Conservation (phyloP, 2,113 vertebrate genomes). For the Haplotaxodon microlepis region DNA sequence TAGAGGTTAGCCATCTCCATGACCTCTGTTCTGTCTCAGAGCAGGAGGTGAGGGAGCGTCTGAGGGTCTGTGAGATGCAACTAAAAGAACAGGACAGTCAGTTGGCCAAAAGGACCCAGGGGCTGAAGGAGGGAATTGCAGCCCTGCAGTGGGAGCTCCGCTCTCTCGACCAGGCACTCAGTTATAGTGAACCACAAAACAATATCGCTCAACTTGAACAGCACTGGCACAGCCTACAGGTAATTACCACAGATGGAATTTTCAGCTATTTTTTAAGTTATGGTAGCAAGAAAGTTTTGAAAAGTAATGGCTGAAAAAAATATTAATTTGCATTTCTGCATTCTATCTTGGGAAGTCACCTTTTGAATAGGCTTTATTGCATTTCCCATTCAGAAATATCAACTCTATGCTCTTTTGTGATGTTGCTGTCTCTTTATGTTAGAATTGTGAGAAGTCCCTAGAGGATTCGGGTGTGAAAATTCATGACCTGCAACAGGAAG, state of each 20-base stretch:
- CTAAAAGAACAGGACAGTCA: conserved; percentile 41
- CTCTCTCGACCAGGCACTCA: conserved; percentile 59
- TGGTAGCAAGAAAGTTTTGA: neutral
- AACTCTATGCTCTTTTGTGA: neutral
- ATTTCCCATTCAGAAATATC: neutral
- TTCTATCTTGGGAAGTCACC: neutral
- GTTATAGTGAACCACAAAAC: conserved; percentile 38
- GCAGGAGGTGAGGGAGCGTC: conserved; percentile 40
- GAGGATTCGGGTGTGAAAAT: conserved; percentile 48
- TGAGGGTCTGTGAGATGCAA: conserved; percentile 37
- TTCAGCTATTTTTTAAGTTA: neutral
- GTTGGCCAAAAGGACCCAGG: neutral
- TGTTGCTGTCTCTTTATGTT: neutral
- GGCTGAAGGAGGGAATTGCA: conserved; percentile 46
- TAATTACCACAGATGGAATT: neutral
- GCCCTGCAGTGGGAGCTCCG: conserved; percentile 65
- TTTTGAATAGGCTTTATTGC: neutral
- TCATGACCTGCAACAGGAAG: conserved; percentile 42
- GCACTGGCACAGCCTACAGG: conserved; percentile 70
- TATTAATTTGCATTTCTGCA: neutral
- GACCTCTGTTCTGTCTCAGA: conserved; percentile 54
- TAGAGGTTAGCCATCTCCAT: conserved; percentile 63
- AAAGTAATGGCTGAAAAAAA: neutral
- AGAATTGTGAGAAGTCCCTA: conserved; percentile 63
- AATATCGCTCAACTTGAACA: conserved; percentile 60